Percentiles rank a stretch among this genome's conserved stretches.
Conservation (phyloP, 2,113 vertebrate genomes). For the Ammodytes dubius region DNA sequence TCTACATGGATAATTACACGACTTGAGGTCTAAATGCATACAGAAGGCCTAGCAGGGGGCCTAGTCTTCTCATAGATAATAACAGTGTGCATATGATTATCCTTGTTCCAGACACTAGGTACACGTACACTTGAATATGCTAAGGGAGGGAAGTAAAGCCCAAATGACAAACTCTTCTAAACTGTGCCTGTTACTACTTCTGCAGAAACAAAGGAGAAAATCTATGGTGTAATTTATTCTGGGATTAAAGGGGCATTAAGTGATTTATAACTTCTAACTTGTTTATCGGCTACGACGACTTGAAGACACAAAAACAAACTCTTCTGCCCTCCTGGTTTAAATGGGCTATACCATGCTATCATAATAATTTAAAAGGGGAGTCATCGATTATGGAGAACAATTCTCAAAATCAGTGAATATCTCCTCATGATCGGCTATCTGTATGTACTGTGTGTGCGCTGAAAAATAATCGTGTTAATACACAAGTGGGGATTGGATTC, state of each 20-base stretch:
- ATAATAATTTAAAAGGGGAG: no score
- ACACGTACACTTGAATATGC: not conserved
- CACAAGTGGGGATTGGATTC: no score
- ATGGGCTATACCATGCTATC: not conserved
- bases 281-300: not conserved
- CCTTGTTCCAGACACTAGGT: slow-evolving; percentile 5
- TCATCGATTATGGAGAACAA: no score
- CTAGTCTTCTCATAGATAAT: slow-evolving; percentile 45
- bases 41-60: slow-evolving; percentile 18
- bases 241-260: not conserved
- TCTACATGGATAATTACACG: slow-evolving; percentile 53
- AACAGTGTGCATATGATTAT: slow-evolving; percentile 24
- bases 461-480: no score
- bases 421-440: no score
- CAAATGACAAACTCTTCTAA: slow-evolving; percentile 21
- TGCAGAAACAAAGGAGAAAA: not conserved
- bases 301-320: not conserved
- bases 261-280: not conserved
- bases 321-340: not conserved
- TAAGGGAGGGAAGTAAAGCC: not conserved
- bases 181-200: not conserved
- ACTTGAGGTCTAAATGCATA: slow-evolving; percentile 57
- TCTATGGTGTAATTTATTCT: not conserved
- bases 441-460: no score
- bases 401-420: no score